Conservation (phyloP, 2,113 vertebrate genomes). For the Bujurquina vittata region DNA sequence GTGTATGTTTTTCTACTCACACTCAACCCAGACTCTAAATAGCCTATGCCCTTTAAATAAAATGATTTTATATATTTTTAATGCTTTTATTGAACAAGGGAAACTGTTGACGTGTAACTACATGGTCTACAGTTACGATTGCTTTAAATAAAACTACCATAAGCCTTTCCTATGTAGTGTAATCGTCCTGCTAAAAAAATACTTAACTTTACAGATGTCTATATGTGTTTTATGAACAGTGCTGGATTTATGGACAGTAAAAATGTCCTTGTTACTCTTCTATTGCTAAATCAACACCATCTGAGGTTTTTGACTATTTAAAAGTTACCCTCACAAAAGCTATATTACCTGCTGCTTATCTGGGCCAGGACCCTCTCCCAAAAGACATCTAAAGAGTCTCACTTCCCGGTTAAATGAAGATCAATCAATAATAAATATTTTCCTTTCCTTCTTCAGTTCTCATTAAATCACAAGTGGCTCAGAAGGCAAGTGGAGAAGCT, state of each 20-base stretch:
- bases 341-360: neutral
- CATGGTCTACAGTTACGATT: no score
- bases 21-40: no score
- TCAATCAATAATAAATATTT: neutral
- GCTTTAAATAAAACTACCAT: neutral
- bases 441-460: conserved; percentile 28
- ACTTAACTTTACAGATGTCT: neutral
- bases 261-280: neutral
- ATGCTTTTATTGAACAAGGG: no score
- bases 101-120: no score
- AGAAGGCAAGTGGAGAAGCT: neutral
- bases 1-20: no score
- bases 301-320: neutral
- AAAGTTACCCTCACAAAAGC: neutral
- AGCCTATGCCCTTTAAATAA: no score
- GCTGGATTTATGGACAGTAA: neutral
- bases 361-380: neutral
- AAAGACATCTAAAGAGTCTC: neutral
- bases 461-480: conserved; percentile 28
- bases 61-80: no score
- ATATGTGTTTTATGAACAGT: neutral
- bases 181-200: neutral
- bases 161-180: neutral
- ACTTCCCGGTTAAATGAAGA: neutral
- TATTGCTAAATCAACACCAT: neutral